Percentiles rank a stretch among this genome's conserved stretches.
phyloP scores from a whole-genome alignment of 92 coral and sea anemone genomes.

The Epizoanthus ramosus region DNA sequence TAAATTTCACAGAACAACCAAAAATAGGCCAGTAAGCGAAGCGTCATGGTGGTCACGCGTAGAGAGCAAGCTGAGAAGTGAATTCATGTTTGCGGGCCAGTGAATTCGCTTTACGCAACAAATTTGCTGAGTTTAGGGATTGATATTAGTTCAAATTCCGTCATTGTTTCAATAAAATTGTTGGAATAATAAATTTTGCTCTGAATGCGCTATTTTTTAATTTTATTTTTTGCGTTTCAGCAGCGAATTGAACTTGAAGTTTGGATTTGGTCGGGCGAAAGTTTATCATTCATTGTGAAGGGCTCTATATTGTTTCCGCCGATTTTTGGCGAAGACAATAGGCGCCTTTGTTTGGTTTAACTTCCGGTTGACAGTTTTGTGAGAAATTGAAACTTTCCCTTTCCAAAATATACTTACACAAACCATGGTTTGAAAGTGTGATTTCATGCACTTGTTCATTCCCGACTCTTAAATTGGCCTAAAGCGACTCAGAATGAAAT shows the following conservation, averaged over 20 bases:
- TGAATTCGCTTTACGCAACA: neutral
- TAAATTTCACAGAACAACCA: neutral
- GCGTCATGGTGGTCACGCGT: constrained; percentile 1
- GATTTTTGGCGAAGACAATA: too few species aligned
- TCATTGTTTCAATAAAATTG: neutral
- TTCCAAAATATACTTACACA: too few species aligned
- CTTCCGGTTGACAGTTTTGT: too few species aligned
- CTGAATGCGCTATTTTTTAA: neutral
- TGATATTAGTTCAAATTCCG: neutral
- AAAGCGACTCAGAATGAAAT: too few species aligned
- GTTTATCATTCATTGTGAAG: neutral
- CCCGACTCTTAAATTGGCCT: too few species aligned
- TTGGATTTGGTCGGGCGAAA: neutral
- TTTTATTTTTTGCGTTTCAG: neutral
- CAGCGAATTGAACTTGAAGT: neutral
- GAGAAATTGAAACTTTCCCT: too few species aligned
- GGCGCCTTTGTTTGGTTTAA: too few species aligned
- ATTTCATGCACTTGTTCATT: too few species aligned
- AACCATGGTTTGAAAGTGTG: too few species aligned
- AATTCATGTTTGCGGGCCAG: constrained; percentile 8
- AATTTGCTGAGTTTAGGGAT: neutral
- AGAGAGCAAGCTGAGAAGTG: neutral
- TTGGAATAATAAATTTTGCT: neutral
- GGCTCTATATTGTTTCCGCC: too few species aligned
- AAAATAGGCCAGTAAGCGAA: neutral